phyloP scores from a whole-genome alignment of 2,797 vertebrate genomes.

The Acanthurus leucopareius region DNA sequence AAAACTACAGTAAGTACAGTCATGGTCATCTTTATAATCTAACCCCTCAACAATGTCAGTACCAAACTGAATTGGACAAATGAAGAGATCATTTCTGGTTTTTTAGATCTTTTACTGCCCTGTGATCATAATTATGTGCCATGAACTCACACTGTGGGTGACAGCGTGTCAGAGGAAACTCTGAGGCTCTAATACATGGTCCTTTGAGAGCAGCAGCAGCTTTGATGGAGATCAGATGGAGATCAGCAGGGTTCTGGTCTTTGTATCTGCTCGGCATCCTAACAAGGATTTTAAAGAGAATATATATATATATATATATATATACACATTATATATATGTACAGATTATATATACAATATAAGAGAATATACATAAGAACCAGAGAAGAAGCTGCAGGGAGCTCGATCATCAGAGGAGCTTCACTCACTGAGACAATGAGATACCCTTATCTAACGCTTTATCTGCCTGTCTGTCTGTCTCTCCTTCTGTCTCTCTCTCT shows the following conservation, averaged over 20 bases:
- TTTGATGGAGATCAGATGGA: no score
- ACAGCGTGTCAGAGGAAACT: not conserved
- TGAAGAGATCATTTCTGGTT: not conserved
- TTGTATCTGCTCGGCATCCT: slow-evolving; percentile 13
- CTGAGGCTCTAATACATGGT: not conserved
- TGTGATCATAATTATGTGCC: not conserved
- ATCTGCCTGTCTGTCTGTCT: no score
- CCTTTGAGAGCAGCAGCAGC: not conserved
- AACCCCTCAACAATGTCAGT: not conserved
- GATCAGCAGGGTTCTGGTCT: not conserved
- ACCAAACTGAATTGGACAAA: not conserved
- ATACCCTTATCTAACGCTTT: slow-evolving; percentile 7
- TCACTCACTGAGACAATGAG: slow-evolving; percentile 18
- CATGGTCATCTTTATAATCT: not conserved
- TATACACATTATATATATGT: no score
- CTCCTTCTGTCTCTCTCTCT: no score
- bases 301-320: no score
- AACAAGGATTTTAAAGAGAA: slow-evolving; percentile 28
- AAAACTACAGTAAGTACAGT: slow-evolving; percentile 60
- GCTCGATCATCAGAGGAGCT: slow-evolving; percentile 1
- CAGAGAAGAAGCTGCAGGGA: slow-evolving; percentile 20
- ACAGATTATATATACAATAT: no score
- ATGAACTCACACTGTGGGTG: not conserved
- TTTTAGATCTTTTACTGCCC: not conserved
- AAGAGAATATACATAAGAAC: slow-evolving; percentile 47